Evolutionary conservation across 2,797 vertebrate genomes (phyloP).

Genomic region (Microtus californicus): DNA sequence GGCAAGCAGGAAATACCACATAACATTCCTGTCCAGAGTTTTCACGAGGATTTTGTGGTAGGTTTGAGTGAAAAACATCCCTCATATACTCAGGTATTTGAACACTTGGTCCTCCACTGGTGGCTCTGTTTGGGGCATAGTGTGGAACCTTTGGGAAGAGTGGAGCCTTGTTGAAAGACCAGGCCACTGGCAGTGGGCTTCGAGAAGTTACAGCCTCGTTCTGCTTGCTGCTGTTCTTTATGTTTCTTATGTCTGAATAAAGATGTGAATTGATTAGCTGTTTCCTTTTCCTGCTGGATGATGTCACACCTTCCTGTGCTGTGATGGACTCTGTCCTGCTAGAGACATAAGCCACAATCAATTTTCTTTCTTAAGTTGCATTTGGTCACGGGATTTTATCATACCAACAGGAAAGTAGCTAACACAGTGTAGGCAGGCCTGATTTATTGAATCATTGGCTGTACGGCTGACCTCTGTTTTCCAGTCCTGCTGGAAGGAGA

Average conservation of each 20-base stretch:
- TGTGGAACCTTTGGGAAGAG: not conserved
- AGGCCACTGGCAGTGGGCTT: not conserved
- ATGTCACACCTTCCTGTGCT: not conserved
- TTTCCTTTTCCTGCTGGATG: not conserved
- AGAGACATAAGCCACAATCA: not conserved
- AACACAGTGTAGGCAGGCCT: not conserved
- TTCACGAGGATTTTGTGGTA: slow-evolving; percentile 25
- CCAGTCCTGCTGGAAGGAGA: not conserved
- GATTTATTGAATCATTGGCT: slow-evolving; percentile 13
- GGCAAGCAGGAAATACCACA: not conserved
- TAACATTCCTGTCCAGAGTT: slow-evolving; percentile 16
- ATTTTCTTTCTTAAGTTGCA: not conserved
- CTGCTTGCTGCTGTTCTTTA: not conserved
- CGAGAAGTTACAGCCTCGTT: not conserved
- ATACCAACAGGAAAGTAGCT: not conserved
- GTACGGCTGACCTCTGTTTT: not conserved
- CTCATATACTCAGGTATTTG: not conserved
- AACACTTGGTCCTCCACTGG: not conserved
- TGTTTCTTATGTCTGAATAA: not conserved
- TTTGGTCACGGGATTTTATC: not conserved
- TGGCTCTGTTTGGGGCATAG: not conserved
- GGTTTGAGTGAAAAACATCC: not conserved
- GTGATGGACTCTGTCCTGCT: not conserved
- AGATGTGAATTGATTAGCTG: not conserved
- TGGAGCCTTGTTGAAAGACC: not conserved